These are phyloP conservation scores for Genyomyrus donnyi DNA, from an alignment of 2,113 vertebrate species.

Conservation along the genomic window DNA sequence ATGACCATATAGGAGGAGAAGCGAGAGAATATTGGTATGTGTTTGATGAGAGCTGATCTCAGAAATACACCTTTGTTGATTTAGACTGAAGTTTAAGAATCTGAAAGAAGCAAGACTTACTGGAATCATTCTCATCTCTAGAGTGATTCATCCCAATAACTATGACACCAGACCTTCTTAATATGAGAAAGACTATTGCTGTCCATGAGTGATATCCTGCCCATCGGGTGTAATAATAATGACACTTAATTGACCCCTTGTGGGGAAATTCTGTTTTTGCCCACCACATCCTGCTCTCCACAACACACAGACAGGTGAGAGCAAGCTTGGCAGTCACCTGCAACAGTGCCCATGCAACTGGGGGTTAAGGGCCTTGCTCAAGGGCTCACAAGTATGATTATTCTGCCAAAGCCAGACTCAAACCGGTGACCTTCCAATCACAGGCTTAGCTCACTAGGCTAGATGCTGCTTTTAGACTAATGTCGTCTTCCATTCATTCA, in stretches of 20 bases:
- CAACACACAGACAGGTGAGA: neutral
- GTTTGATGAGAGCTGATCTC: neutral
- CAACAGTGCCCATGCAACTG: neutral
- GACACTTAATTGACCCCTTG: neutral
- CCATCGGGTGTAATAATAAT: neutral
- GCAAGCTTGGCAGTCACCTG: neutral
- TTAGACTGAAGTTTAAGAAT: neutral
- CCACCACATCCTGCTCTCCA: neutral
- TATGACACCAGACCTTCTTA: neutral
- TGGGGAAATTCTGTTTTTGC: neutral
- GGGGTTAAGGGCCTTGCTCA: neutral
- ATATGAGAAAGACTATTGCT: neutral
- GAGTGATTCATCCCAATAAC: neutral
- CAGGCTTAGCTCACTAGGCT: neutral
- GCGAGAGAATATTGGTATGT: neutral
- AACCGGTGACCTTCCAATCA: neutral
- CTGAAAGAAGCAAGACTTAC: neutral
- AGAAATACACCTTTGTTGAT: neutral
- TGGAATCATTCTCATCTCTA: neutral
- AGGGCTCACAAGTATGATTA: neutral
- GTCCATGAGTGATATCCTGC: neutral
- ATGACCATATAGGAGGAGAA: neutral
- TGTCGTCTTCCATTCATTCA: neutral
- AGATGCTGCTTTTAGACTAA: neutral
- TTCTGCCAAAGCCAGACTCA: neutral